These are phyloP conservation scores for Nanorana parkeri DNA, from an alignment of 2,113 vertebrate genomes.

Conservation along the genomic window DNA sequence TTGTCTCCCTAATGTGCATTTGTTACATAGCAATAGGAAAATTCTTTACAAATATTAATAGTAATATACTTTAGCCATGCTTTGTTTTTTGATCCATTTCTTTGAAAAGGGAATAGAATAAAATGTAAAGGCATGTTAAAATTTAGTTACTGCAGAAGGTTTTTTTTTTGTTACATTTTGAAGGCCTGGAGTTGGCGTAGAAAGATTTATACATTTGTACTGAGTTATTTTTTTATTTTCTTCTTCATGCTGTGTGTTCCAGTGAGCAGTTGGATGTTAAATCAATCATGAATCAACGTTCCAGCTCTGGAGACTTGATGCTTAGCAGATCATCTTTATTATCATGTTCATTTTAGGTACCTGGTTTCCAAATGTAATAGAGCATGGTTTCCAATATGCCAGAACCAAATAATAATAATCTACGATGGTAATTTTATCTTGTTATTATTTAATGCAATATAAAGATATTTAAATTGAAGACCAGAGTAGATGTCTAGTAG, in stretches of 20 bases:
- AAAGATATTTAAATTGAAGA: neutral
- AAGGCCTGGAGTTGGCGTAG: neutral
- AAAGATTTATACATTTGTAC: slow-evolving; percentile 32
- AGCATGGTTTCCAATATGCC: slow-evolving; percentile 16
- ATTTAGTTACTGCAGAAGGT: neutral
- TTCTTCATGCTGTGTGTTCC: slow-evolving; percentile 43
- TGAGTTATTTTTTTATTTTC: neutral
- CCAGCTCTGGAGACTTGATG: slow-evolving; percentile 24
- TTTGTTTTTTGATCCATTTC: no score
- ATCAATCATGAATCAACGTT: slow-evolving; percentile 37
- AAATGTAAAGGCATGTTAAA: neutral
- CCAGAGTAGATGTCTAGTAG: neutral
- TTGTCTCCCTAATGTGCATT: no score
- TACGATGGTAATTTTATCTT: neutral
- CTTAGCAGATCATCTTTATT: slow-evolving; percentile 40
- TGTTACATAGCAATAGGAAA: no score
- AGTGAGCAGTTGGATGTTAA: slow-evolving; percentile 35
- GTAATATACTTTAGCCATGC: no score
- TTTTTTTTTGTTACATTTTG: neutral
- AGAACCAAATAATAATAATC: slow-evolving; percentile 28
- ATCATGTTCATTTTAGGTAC: slow-evolving; percentile 37
- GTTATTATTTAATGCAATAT: slow-evolving; percentile 19
- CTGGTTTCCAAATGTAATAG: slow-evolving; percentile 28
- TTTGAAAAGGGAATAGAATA: neutral
- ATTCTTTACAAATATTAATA: no score